Evolutionary conservation across 2,113 vertebrate species (phyloP), one percentile per base, ranked within the genome.

Genomic region (Toxostoma redivivum): DNA sequence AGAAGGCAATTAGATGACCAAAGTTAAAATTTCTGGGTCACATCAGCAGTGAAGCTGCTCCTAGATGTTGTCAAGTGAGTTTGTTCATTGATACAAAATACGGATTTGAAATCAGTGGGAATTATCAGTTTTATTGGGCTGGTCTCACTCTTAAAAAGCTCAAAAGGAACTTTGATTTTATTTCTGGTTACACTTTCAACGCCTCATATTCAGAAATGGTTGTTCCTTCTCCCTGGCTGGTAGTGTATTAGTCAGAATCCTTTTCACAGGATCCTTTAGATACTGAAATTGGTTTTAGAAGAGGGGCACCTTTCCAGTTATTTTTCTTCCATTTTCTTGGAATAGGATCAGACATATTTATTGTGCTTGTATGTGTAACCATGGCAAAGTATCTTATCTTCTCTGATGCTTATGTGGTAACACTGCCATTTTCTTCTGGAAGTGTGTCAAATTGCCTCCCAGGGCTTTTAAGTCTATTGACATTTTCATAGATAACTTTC

Each of bases 301-400:
- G 66, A 77, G 69, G 81, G 81, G 82, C 58, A 81, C 50, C 50
- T 92, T 77, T 82, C 90, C 88, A 89, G 78, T 72, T 92, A 77
- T 82, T 92, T 92, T 94, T 86, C 62, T 76, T 21, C 81, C 33
- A 12, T 78, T 92, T 84, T 92, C 72, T 86, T 92, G 80, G 81
- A 81, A 93, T 84, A 89, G 50, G 53, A 78, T 89, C 40, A 81
- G 48, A 66, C 54, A 30, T 81, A 77, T 92, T 91, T 93, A 91
- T 90, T 93, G 82, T 94, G 70, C 79, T 84, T 88, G 60, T 87
- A 33, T 94, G 94, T 89, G 88, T 95, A 94, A 92, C 92, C 88
- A 94, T 93, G 80, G 86, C 69, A 84, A 86, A 93, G 53, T 85
- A 60, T 92, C 91, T 95, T 96, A 91, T 83, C 81, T 58, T 72